A percentile compares a stretch with the other conserved stretches of the same genome.
These are phyloP conservation scores for Florisuga fusca DNA, from an alignment of 2,797 vertebrate genomes.

Conservation along the genomic window DNA sequence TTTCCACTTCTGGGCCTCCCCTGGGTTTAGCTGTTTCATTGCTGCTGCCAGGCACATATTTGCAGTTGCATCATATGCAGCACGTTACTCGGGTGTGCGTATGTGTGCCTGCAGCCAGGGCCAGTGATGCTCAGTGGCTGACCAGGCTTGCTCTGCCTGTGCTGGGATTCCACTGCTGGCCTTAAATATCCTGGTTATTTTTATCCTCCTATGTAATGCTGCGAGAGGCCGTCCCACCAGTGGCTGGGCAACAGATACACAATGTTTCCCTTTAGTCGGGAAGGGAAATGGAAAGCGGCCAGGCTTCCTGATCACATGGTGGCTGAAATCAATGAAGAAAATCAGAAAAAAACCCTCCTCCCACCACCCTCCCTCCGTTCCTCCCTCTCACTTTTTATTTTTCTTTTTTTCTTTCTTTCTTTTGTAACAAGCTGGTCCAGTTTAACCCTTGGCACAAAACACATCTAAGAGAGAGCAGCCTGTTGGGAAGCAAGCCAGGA, in stretches of 20 bases:
- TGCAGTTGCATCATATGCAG: constrained; percentile 44
- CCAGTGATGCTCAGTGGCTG: constrained; percentile 79
- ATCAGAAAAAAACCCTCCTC: constrained; percentile 39
- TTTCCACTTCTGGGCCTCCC: not conserved
- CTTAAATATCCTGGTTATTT: constrained; percentile 99
- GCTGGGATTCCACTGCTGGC: constrained; percentile 92
- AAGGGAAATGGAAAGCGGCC: constrained; percentile 95
- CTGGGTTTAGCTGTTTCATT: not conserved
- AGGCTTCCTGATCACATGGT: constrained; percentile 96
- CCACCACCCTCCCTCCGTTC: not conserved
- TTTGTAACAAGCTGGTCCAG: constrained; percentile 67
- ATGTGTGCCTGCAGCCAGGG: not conserved
- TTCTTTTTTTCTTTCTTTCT: not conserved
- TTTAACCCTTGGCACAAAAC: constrained; percentile 80
- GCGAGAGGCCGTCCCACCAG: constrained; percentile 85
- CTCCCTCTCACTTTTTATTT: constrained; percentile 18
- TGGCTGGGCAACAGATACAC: constrained; percentile 79
- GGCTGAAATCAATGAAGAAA: constrained; percentile 85
- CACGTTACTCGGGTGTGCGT: not conserved
- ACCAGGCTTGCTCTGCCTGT: constrained; percentile 88
- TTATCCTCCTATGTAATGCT: constrained; percentile 95
- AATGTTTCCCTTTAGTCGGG: constrained; percentile 95
- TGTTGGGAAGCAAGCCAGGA: constrained; percentile 77
- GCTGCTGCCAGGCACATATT: not conserved
- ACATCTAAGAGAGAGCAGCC: constrained; percentile 71